These are phyloP conservation scores for Carduelis carduelis DNA, from an alignment of 2,797 vertebrate species.

Conservation along the genomic window DNA sequence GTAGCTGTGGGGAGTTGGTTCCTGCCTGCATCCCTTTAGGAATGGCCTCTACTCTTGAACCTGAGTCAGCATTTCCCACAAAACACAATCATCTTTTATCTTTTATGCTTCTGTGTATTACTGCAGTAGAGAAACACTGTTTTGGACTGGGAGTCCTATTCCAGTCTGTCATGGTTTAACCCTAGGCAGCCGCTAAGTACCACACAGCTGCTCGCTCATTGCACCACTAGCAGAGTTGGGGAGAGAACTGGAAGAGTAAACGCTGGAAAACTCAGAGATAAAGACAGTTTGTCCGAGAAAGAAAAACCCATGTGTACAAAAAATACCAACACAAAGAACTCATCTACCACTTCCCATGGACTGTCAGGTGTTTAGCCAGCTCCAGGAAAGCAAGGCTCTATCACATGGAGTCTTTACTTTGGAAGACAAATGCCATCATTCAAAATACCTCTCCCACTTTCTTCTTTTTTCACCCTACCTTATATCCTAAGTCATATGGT, in stretches of 20 bases:
- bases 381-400: background rate
- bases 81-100: background rate
- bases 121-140: background rate
- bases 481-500: background rate
- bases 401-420: background rate
- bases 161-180: background rate
- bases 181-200: background rate
- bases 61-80: background rate
- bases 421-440: background rate
- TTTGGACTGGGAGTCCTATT: background rate
- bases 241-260: background rate
- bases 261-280: background rate
- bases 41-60: background rate
- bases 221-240: background rate
- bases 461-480: background rate
- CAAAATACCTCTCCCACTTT: background rate
- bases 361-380: background rate
- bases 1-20: background rate
- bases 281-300: background rate
- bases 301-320: background rate
- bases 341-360: background rate
- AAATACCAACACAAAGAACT: background rate
- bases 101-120: background rate
- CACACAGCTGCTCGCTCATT: background rate
- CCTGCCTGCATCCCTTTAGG: background rate